Evolutionary conservation across 2,888 invertebrate species (phyloP).

Genomic region (Priapulus caudatus): DNA sequence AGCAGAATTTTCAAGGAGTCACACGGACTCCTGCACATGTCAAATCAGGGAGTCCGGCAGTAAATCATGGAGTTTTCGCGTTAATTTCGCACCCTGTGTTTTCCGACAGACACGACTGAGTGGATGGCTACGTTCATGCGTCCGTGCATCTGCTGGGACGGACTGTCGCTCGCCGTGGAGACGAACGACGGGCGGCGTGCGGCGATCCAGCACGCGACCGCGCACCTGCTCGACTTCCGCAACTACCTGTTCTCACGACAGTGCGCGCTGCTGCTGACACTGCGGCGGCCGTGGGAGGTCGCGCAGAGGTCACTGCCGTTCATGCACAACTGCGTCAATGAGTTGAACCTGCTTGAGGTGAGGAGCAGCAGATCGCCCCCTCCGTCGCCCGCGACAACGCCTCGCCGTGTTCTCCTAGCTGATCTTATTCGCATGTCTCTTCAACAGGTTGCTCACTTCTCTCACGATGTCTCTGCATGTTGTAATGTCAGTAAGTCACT

Average conservation of each 20-base stretch:
- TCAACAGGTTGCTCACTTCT: too few species aligned
- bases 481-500: slow-evolving; percentile 2
- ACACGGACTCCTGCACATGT: too few species aligned
- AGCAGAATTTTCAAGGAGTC: too few species aligned
- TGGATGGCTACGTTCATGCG: slow-evolving; percentile 72
- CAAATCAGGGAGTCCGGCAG: too few species aligned
- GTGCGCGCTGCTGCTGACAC: slow-evolving; percentile 55
- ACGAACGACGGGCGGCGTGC: slow-evolving; percentile 33
- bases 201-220: slow-evolving; percentile 41
- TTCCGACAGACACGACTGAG: slow-evolving; percentile 55
- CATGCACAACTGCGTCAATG: slow-evolving; percentile 74
- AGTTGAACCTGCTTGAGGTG: slow-evolving; percentile 63
- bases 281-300: slow-evolving; percentile 66
- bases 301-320: slow-evolving; percentile 78
- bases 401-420: too few species aligned
- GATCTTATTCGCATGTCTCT: too few species aligned
- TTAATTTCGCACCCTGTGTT: too few species aligned
- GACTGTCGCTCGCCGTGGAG: slow-evolving; percentile 48
- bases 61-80: too few species aligned
- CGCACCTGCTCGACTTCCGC: slow-evolving; percentile 73
- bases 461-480: too few species aligned
- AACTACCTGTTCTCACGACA: slow-evolving; percentile 88
- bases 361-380: too few species aligned
- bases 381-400: too few species aligned
- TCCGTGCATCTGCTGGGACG: slow-evolving; percentile 69